Evolutionary conservation across 1,140 invertebrate species (phyloP), one percentile per base, ranked within the genome.

Genomic region (Whitmania pigra): DNA sequence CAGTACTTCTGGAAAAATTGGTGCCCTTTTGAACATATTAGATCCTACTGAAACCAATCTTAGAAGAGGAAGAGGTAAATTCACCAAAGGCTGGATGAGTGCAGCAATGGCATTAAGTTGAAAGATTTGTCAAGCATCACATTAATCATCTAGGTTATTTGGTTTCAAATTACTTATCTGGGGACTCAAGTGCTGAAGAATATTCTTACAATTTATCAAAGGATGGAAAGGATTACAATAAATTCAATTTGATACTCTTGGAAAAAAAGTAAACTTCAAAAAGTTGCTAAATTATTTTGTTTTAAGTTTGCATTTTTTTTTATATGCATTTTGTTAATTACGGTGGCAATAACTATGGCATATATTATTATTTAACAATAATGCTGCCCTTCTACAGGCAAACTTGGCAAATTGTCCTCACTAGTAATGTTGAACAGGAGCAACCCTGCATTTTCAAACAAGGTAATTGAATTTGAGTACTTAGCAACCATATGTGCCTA

Each of bases 21-120:
- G 73, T 6, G 71, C 72, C n/a, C 66, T 77, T 0, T 63, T 77
- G n/a, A 77, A 77, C 72, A 54, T 77, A 13, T 66, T 76, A 40
- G 13, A 63, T 20, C 27, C 67, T 1, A 49, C 22, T 7, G 53
- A 53, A 20, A 43, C n/a, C 20, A n/a, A 17, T 0, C 29, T 31
- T 49, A 73, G 69, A 53, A 70, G 53, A 43, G 72, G 72, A 18
- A 43, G 72, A 69, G 72, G 72, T 67, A 29, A 72, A 15, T 18
- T 25, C 22, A 20, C 20, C 25, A 3, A n/a, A 13, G 11, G 22
- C 18, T 25, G 22, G 22, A 57, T 57, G 2, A 57, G 5, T 57
- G 29, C 22, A 25, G 22, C 18, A 20, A 4, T 22, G 29, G 9
- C 22, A 13, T 63, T 63, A 22, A 63, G 18, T 63, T 63, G 57